A percentile compares a stretch with the other conserved stretches of the same genome.
These are phyloP conservation scores for Hemithea aestivaria DNA, from an alignment of 2,888 invertebrate genomes.

Conservation along the genomic window DNA sequence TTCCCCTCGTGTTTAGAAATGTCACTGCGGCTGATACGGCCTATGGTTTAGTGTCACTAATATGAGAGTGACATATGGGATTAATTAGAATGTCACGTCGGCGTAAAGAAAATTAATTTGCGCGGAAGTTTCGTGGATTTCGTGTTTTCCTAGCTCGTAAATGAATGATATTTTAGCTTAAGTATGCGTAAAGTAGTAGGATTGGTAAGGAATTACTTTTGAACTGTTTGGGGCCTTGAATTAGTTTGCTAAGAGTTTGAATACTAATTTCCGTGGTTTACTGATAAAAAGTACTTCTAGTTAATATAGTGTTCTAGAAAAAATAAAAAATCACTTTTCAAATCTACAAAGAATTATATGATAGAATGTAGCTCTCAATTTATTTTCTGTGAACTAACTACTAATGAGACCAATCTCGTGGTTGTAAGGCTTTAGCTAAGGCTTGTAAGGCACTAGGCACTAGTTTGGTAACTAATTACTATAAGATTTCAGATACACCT, in stretches of 20 bases:
- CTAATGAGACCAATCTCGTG: no score
- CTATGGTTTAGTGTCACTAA: slow-evolving; percentile 72
- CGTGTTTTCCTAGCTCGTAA: slow-evolving; percentile 35
- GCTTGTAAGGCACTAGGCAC: no score
- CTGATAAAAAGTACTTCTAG: no score
- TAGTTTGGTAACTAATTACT: no score
- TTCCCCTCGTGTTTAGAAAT: slow-evolving; percentile 73
- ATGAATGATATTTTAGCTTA: slow-evolving; percentile 21
- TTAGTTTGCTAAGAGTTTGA: no score
- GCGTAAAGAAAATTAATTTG: slow-evolving; percentile 56
- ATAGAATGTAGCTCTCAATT: no score
- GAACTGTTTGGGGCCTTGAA: slow-evolving; percentile 1
- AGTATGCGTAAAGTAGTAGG: slow-evolving; percentile 6
- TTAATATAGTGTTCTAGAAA: no score
- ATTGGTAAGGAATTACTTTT: slow-evolving; percentile 2
- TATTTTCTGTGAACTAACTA: no score
- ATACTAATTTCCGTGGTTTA: not conserved
- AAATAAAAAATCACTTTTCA: no score
- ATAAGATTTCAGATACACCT: no score
- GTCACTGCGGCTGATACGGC: slow-evolving; percentile 70
- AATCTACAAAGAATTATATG: no score
- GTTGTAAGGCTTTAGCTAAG: no score
- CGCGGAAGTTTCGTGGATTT: slow-evolving; percentile 47
- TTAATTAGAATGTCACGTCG: slow-evolving; percentile 68
- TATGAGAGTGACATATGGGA: slow-evolving; percentile 73